phyloP scores from a whole-genome alignment of 2,113 vertebrate genomes.

The Leucopternis melanops region DNA sequence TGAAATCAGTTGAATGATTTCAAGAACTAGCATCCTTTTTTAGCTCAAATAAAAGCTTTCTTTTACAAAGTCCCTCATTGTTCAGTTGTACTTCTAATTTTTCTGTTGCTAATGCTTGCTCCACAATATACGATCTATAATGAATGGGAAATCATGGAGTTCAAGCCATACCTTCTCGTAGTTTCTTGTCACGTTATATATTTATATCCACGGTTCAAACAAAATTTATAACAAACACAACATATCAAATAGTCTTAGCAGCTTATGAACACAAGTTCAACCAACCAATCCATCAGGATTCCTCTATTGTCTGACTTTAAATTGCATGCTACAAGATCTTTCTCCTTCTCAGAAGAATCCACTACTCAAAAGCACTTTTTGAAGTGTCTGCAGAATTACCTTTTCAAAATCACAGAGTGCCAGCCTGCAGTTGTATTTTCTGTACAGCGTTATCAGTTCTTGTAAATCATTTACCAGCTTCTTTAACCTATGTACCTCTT shows the following conservation, averaged over 20 bases:
- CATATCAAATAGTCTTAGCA: not conserved
- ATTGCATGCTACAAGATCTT: not conserved
- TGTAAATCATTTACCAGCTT: constrained; percentile 80
- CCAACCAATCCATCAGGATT: not conserved
- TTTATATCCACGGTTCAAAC: not conserved
- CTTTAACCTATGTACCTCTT: constrained; percentile 79
- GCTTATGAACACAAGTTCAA: not conserved
- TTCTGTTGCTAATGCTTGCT: not conserved
- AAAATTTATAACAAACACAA: not conserved
- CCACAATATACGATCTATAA: not conserved
- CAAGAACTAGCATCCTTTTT: not conserved
- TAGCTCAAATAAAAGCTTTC: not conserved
- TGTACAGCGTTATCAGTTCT: constrained; percentile 81
- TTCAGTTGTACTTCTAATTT: not conserved
- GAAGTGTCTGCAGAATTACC: constrained; percentile 59
- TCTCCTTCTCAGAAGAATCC: not conserved
- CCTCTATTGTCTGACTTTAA: not conserved
- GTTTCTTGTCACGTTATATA: not conserved
- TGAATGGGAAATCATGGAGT: not conserved
- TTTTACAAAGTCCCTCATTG: not conserved
- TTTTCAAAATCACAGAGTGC: constrained; percentile 91
- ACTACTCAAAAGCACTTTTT: not conserved
- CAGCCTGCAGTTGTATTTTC: constrained; percentile 87
- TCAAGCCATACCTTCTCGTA: not conserved
- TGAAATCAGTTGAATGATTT: not conserved